Base-by-base conservation (phyloP, 2,797 vertebrate species). In the Furcifer pardalis region DNA sequence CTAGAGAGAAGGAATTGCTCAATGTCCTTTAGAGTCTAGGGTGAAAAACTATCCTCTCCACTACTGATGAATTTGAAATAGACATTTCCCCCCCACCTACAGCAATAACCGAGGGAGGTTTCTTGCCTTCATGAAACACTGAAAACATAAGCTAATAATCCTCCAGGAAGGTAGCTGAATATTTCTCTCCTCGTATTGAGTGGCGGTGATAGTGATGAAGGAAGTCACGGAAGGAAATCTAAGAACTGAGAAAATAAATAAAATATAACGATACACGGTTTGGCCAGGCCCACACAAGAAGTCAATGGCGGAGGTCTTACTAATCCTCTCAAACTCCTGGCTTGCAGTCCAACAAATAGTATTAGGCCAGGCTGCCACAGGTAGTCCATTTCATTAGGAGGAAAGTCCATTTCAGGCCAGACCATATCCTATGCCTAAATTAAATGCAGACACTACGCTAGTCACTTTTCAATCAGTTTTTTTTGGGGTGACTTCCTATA, bases 271-370 rank as follows among this genome's bases (percentile, higher is more conserved):
- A 46, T 49, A 30, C 27, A 49, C 17, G 73, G 65, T 52, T 86
- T 89, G 77, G 79, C 85, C 88, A 59, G 4, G 81, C 85, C 91
- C 90, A 90, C 90, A 81, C 87, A 91, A 75, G 89, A 83, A 1
- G 65, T 68, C 78, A 0, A 77, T 86, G 89, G 81, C 76, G 89
- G 87, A 87, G 84, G 69, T 79, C 82, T 89, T 86, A 87, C 85
- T 84, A 89, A 82, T 69, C 75, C 77, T 76, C 37, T 87, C 12
- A 84, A 88, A 76, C 77, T 76, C 17, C 75, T 76, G 90, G 84
- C 77, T 89, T 63, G 0, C 0, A 0, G 85, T 82, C 62, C 5
- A 0, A 82, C 9, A 40, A 86, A 21, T 5, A 0, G 79, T 86
- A 21, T 49, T 37, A 35, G 8, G 73, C 72, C 0, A 0, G 37